Conservation (phyloP, 2,113 vertebrate genomes). For the Trichechus manatus region DNA sequence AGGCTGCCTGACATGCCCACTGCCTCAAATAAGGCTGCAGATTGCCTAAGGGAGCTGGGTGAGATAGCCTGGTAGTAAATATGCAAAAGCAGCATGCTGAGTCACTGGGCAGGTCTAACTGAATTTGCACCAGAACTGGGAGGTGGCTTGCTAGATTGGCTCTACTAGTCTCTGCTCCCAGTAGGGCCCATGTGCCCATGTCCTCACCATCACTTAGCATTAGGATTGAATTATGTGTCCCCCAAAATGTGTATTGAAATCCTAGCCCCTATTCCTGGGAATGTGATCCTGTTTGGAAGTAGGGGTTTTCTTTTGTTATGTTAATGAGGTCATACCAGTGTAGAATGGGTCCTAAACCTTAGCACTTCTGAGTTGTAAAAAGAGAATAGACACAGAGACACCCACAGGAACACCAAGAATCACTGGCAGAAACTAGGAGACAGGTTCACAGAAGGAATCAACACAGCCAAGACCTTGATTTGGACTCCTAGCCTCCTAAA, state of each 20-base stretch:
- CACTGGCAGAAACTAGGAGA: not conserved
- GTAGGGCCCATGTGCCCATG: fast-evolving
- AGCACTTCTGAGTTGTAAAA: not conserved
- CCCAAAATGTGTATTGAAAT: not conserved
- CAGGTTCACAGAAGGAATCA: not conserved
- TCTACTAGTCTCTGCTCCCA: not conserved
- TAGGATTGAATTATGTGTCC: not conserved
- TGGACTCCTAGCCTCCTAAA: not conserved
- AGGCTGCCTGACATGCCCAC: not conserved
- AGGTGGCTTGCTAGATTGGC: not conserved
- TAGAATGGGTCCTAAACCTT: not conserved
- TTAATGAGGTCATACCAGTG: not conserved
- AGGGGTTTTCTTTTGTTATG: not conserved
- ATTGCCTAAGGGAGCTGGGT: not conserved
- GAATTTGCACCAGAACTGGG: not conserved
- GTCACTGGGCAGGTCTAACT: fast-evolving
- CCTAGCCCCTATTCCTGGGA: not conserved
- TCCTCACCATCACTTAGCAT: not conserved
- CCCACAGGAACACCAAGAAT: not conserved
- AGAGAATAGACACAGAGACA: not conserved
- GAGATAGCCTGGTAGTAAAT: not conserved
- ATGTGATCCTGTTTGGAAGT: not conserved
- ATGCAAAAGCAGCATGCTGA: not conserved
- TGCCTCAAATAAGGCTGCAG: not conserved
- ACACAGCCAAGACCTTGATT: not conserved